These are phyloP conservation scores for Perizoma affinitatum DNA, from an alignment of 2,888 invertebrate species.

Conservation along the genomic window DNA sequence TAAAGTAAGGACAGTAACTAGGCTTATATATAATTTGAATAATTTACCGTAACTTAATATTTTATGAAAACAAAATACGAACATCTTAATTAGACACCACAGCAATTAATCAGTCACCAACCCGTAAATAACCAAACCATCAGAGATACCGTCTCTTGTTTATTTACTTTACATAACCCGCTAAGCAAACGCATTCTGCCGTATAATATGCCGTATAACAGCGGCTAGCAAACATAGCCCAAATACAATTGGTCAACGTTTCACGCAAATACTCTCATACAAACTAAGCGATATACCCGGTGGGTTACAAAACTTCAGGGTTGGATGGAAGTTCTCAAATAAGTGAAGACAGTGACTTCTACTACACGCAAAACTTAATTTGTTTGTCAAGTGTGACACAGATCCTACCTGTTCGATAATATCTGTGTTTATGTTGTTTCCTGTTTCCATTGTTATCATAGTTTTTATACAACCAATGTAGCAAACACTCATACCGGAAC, in stretches of 20 bases:
- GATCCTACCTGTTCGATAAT: slow-evolving; percentile 71
- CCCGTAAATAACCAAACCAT: slow-evolving; percentile 6
- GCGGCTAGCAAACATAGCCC: slow-evolving; percentile 50
- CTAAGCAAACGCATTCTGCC: slow-evolving; percentile 37
- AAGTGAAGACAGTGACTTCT: slow-evolving; percentile 9
- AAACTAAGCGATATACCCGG: slow-evolving; percentile 11
- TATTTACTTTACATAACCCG: slow-evolving; percentile 25
- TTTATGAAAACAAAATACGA: no score
- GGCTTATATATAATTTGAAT: no score
- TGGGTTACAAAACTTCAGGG: neutral
- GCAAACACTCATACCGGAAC: no score
- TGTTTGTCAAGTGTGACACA: slow-evolving; percentile 55
- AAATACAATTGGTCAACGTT: slow-evolving; percentile 63
- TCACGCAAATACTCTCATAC: slow-evolving; percentile 52
- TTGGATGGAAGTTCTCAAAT: slow-evolving; percentile 1
- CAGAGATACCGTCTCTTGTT: slow-evolving; percentile 1
- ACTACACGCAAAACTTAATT: slow-evolving; percentile 37
- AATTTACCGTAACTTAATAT: no score
- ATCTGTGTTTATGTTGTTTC: slow-evolving; percentile 58
- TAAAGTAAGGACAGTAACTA: no score
- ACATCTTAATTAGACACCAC: no score
- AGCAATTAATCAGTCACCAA: no score
- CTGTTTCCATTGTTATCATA: no score
- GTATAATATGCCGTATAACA: slow-evolving; percentile 31
- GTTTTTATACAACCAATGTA: no score